These are phyloP conservation scores for Mus spicilegus DNA, from an alignment of 2,113 vertebrate species.

Conservation along the genomic window DNA sequence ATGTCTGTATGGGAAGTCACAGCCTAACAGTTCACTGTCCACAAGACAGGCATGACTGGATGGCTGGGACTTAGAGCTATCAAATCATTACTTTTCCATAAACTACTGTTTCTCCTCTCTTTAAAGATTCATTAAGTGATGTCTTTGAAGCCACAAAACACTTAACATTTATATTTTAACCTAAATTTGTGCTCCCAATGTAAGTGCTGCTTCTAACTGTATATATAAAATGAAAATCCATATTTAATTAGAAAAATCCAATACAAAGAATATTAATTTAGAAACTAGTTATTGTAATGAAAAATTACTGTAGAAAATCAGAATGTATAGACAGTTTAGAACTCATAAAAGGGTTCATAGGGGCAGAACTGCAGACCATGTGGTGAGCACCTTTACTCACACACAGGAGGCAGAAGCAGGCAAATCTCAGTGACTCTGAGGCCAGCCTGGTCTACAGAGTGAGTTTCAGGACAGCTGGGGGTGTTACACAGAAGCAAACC, in stretches of 20 bases:
- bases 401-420: neutral
- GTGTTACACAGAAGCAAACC: conserved; percentile 19
- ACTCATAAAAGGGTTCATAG: neutral
- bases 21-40: conserved; percentile 90
- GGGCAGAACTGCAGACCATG: neutral
- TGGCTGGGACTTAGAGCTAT: conserved; percentile 92
- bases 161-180: conserved; percentile 88
- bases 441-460: neutral
- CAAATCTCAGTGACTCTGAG: neutral
- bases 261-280: conserved; percentile 87
- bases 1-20: conserved; percentile 89
- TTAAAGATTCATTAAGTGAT: conserved; percentile 87
- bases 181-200: conserved; percentile 88
- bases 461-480: neutral
- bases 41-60: conserved; percentile 91
- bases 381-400: neutral
- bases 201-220: conserved; percentile 86
- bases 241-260: conserved; percentile 88
- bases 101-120: conserved; percentile 87
- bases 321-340: conserved; percentile 55
- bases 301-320: conserved; percentile 80
- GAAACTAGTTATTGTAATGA: conserved; percentile 83
- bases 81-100: conserved; percentile 92
- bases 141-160: conserved; percentile 87
- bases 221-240: conserved; percentile 87